Conservation (phyloP, 1,140 invertebrate genomes). For the Epicauta chinensis region DNA sequence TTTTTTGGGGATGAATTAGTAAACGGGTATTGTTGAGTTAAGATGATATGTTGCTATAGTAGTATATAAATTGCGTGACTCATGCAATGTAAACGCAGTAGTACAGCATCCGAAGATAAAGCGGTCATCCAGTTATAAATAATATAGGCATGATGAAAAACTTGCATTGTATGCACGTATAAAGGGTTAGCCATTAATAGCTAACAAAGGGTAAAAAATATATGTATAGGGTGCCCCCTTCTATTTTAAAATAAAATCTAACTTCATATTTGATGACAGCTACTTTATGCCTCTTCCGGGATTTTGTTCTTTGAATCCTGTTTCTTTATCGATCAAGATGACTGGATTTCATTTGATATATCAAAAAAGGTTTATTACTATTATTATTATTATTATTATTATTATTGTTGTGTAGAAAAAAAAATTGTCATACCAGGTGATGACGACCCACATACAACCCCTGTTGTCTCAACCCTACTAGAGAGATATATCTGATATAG, state of each 20-base stretch:
- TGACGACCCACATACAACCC: too few relatives aligned
- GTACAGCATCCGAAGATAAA: constrained; percentile 31
- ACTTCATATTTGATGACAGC: constrained; percentile 29
- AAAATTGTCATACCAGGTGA: too few relatives aligned
- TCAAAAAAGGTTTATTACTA: too few relatives aligned
- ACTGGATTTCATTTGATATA: not conserved
- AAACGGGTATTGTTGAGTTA: constrained; percentile 16
- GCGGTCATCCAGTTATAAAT: constrained; percentile 36
- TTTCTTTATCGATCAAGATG: constrained; percentile 7
- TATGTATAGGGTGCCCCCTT: constrained; percentile 23
- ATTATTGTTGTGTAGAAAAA: too few relatives aligned
- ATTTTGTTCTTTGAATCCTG: constrained; percentile 25
- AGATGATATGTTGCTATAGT: constrained; percentile 16
- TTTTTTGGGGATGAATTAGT: constrained; percentile 17
- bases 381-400: too few relatives aligned
- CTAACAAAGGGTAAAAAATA: constrained; percentile 29
- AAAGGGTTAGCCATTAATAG: constrained; percentile 35
- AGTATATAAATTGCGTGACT: constrained; percentile 28
- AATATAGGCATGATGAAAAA: constrained; percentile 36
- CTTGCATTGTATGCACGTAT: constrained; percentile 34
- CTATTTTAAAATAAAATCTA: constrained; percentile 29
- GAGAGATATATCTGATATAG: too few relatives aligned
- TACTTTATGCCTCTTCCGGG: constrained; percentile 26
- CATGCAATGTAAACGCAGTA: constrained; percentile 23
- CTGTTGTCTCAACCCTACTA: too few relatives aligned